Evolutionary conservation across 2,888 invertebrate genomes (phyloP), one percentile per base, ranked within the genome.

Genomic region (Pherbina coryleti): DNA sequence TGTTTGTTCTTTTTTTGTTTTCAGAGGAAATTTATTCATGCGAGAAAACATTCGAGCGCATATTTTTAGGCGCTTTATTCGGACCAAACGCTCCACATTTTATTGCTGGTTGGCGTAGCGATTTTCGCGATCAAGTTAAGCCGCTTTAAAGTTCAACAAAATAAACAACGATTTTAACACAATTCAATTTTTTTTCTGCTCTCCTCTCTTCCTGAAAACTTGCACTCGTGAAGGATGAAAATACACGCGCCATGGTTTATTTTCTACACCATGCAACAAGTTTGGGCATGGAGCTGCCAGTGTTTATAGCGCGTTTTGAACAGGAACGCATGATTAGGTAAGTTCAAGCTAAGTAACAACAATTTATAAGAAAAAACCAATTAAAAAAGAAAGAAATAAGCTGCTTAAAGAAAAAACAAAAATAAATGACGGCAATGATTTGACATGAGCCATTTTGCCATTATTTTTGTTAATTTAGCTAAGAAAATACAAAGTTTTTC

Each of bases 51-150:
- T 93, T 94, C 84, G 93, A 93, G 84, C 90, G 93, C 57, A 90
- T 94, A 57, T 91, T 95, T 87, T 88, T 93, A 84, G 96, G 96
- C 3, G 95, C 96, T 11, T 92, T 96, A 79, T 95, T 96, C 83
- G 96, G 96, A 0, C 93, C 93, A 44, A 92, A 93, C 84, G 95
- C 95, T 2, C 95, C 96, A 0, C 94, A 95, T 84, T 94, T 95
- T 82, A 91, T 96, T 81, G 94, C 95, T 0, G 96, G 96, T 5
- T 96, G 96, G 96, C 95, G 95, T 85, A 95, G 96, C 81, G 96
- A 96, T 88, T 96, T 95, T 85, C 92, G 92, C 82, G 93, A 93
- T 85, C 90, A 90, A 86, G 90, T 89, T 81, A 81, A 83, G 82
- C 72, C 49, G 37, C 53, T 79, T 79, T 71, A 28, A 53, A 19